Base-by-base conservation (phyloP, 2,113 vertebrate genomes). In the Montifringilla adamsi region DNA sequence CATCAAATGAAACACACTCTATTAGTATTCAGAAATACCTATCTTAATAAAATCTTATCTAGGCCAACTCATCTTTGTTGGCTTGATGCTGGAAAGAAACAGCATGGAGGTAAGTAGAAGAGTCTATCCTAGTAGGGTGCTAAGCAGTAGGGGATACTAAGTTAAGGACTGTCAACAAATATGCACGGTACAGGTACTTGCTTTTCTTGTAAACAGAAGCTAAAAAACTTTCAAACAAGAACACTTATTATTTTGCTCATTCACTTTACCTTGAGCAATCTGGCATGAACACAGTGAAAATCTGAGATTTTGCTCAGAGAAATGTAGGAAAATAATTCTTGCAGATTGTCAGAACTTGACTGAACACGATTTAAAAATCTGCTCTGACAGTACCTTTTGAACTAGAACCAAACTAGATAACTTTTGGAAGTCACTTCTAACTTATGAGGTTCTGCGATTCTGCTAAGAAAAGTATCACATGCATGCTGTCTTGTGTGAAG, bases 171-270 rank as follows among this genome's bases (percentile, higher is more conserved):
- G n/a, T 19, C 33, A 60, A 44, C 46, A 73, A 84, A 27, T 28
- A 35, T 0, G 1, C 15, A 50, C 3, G 11, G 19, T n/a, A 74
- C 3, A 37, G 9, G 1, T 73, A 47, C 23, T 19, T 56, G 9
- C 8, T 72, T 83, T 64, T 64, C 14, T 64, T 60, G 23, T 39
- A 43, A 91, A 35, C 2, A 77, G 21, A 84, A 86, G 7, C 19
- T 69, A 60, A 72, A 94, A 35, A 13, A 1, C 3, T 33, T 84
- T n/a, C 16, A 73, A 58, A 77, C 8, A 69, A 39, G n/a, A 70
- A 0, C 7, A 23, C 10, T 35, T 4, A 22, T 68, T 89, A 33
- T 60, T 87, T 59, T 43, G 6, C 6, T 89, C 1, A 52, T 81
- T 69, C 6, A 1, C 10, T 84, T 80, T 35, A 52, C 49, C 13